Evolutionary conservation across 1,140 invertebrate species (phyloP).

Genomic region (Drosophila novamexicana): DNA sequence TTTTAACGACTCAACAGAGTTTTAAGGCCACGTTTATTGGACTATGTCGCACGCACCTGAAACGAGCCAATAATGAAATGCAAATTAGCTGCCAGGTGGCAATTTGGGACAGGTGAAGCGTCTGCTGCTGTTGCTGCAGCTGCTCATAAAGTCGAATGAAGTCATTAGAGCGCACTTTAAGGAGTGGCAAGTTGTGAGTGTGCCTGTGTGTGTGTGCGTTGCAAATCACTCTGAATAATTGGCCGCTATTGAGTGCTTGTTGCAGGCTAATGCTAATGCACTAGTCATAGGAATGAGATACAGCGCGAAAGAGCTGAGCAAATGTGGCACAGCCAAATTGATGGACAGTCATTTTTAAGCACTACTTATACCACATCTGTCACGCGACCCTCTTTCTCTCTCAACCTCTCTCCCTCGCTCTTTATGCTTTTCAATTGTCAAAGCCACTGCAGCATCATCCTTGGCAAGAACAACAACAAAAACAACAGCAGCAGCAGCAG

Average conservation of each 20-base stretch:
- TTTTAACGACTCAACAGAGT: conserved; percentile 7
- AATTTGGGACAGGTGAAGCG: background rate
- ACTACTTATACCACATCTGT: conserved; percentile 32
- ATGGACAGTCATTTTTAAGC: conserved; percentile 35
- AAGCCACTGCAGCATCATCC: conserved; percentile 45
- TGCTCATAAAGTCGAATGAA: conserved; percentile 31
- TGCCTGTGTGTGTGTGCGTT: background rate
- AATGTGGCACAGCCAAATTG: conserved; percentile 24
- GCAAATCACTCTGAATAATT: conserved; percentile 65
- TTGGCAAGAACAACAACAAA: conserved; percentile 36
- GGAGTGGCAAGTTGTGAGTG: conserved; percentile 22
- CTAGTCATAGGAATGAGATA: conserved; percentile 5
- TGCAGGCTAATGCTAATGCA: conserved; percentile 23
- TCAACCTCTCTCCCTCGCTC: conserved; percentile 12
- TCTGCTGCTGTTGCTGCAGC: conserved; percentile 7
- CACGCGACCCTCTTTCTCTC: conserved; percentile 18
- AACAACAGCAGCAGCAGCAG: background rate
- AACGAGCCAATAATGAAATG: conserved; percentile 28
- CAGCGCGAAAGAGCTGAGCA: conserved; percentile 15
- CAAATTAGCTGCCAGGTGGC: conserved; percentile 25
- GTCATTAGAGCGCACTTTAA: conserved; percentile 15
- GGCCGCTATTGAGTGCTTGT: conserved; percentile 37
- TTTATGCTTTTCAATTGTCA: conserved; percentile 63
- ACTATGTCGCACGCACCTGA: conserved; percentile 12
- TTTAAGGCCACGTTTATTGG: conserved; percentile 22